Base-by-base conservation (phyloP, 2,113 vertebrate species). In the Hipposideros armiger region DNA sequence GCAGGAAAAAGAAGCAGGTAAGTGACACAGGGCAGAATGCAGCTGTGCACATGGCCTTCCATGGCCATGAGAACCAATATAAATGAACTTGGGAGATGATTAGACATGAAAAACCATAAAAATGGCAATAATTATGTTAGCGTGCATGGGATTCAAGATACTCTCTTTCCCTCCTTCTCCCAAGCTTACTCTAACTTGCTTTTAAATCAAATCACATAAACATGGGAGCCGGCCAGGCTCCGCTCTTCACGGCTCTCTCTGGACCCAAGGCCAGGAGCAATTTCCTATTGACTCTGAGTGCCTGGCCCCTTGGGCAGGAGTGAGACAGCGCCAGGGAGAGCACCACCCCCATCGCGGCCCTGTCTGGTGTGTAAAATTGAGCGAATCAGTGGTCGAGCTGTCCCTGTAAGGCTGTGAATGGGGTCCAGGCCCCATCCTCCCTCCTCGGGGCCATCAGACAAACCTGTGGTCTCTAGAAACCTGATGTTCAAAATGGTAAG, bases 331-430 rank as follows among this genome's bases (percentile, higher is more conserved):
- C 52, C 36, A 13, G 0, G 47, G 17, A 56, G 11, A 9, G 26
- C 40, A 1, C 50, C 7, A 3, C 40, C 32, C 36, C 20, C 4
- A 0, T 0, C 0, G 10, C 5, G 10, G 56, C 17, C 83, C 60
- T 7, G 36, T 42, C 62, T 24, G 36, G 11, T 3, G 15, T 3
- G 7, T 24, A 56, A 80, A 36, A 56, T 54, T 26, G 7, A 54
- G 20, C 2, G 7, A 58, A 74, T 11, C 26, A 5, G 0, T 2
- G 3, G 47, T 3, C 9, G 40, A 13, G 78, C 8, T 10, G 16
- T 10, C 47, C 62, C 50, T 5, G 16, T 0, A 1, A 42, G 72
- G 32, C 22, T 40, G 26, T 66, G 62, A 24, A 50, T 3, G 26
- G 36, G 22, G 20, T 15, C 16, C 17, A 2, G 67, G 52, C 14